Conservation (phyloP, 92 coral and sea anemone species). For the Chrysogorgia sp. region DNA sequence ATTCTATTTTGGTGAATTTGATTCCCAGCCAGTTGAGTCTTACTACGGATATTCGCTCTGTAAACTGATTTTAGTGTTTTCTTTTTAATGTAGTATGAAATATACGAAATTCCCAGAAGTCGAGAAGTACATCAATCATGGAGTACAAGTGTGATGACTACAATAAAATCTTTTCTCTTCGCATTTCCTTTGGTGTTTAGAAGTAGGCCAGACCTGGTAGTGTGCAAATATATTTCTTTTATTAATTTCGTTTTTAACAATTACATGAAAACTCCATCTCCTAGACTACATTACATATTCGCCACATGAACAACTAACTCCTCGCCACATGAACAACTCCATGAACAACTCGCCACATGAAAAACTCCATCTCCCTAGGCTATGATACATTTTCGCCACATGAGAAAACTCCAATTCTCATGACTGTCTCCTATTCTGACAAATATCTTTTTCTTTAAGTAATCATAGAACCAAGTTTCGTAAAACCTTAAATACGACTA, state of each 20-base stretch:
- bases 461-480: too few species aligned
- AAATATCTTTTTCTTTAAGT: too few species aligned
- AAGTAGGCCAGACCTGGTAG: slow-evolving; percentile 89
- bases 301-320: too few species aligned
- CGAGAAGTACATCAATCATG: slow-evolving; percentile 92
- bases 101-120: slow-evolving; percentile 83
- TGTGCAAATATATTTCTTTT: not conserved
- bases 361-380: too few species aligned
- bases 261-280: not conserved
- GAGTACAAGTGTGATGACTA: slow-evolving; percentile 73
- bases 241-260: not conserved
- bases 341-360: too few species aligned
- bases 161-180: slow-evolving; percentile 68
- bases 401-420: too few species aligned
- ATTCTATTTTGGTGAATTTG: too few species aligned
- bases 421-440: too few species aligned
- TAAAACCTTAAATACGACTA: not conserved
- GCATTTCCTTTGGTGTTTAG: slow-evolving; percentile 79
- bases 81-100: slow-evolving; percentile 45
- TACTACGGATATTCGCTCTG: not conserved
- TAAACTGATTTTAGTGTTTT: not conserved
- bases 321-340: too few species aligned
- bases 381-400: too few species aligned
- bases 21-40: too few species aligned
- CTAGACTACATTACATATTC: not conserved